Evolutionary conservation across 2,113 vertebrate species (phyloP), one percentile per base, ranked within the genome.

Genomic region (Sorex fumeus): DNA sequence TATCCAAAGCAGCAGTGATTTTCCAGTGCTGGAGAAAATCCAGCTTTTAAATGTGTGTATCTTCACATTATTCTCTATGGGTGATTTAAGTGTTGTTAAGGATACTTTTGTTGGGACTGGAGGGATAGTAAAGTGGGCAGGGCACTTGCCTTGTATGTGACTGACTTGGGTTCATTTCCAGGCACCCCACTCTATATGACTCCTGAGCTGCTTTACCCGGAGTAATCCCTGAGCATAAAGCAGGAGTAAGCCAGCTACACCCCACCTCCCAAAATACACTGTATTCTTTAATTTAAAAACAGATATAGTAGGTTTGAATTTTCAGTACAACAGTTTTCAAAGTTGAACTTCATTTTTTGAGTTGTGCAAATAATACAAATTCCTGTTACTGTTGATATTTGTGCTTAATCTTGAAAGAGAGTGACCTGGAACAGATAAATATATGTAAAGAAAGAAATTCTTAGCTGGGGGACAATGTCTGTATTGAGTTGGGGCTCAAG

Each of bases 301-400:
- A 75, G 3, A 3, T 69, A 3, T 60, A 80, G 45, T 72, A n/a
- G 12, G 21, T 89, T 93, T 93, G 43, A 45, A 62, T 83, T 62
- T 90, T 88, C 32, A 75, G 21, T 93, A 40, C n/a, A 34, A 62
- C 10, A 45, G 25, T 66, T 23, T 80, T 3, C 2, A 50, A 27
- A 74, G 72, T 75, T 84, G 60, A 92, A 84, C 30, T 69, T 76
- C 72, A 47, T 28, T 70, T 90, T 88, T 74, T 75, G 23, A 93
- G 21, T 43, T 80, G 25, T 76, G 45, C 6, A 67, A 83, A 60
- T 74, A 95, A 84, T 2, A 79, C 10, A 43, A 76, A 62, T 89
- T 72, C 16, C 40, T 79, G 28, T 25, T 80, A n/a, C 5, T 67
- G 12, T 2, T 80, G 76, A 79, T 16, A 67, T 87, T 71, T 91